Evolutionary conservation across 2,797 vertebrate genomes (phyloP).

Genomic region (Ictinia mississippiensis): DNA sequence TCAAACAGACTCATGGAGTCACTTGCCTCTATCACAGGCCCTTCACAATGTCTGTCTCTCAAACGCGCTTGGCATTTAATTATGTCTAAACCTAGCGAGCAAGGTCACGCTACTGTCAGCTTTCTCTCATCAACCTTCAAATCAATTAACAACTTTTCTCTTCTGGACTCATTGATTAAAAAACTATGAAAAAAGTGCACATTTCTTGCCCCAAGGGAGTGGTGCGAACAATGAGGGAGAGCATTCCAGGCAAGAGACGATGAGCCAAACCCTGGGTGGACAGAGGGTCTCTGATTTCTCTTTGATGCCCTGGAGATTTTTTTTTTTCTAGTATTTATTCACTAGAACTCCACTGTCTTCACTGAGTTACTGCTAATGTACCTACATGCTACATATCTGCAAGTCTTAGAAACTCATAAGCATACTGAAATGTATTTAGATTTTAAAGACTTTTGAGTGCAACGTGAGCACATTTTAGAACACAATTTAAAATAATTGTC

Average conservation of each 20-base stretch:
- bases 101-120: rapidly evolving
- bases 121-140: neutral
- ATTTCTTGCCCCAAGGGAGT: neutral
- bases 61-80: neutral
- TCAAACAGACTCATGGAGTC: neutral
- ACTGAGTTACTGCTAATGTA: neutral
- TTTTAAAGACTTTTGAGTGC: neutral
- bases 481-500: neutral
- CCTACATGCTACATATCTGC: neutral
- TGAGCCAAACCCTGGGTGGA: neutral
- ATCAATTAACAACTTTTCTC: neutral
- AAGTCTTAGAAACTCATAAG: neutral
- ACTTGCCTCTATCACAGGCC: neutral
- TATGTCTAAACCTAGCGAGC: neutral
- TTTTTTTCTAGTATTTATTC: neutral
- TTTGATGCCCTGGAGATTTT: neutral
- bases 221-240: neutral
- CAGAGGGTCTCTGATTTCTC: neutral
- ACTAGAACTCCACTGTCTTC: neutral
- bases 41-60: neutral
- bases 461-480: neutral
- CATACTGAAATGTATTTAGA: neutral
- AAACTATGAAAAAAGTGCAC: neutral
- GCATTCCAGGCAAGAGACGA: neutral
- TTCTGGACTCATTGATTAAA: neutral